Percentiles rank a stretch among this genome's conserved stretches.
Evolutionary conservation across 2,888 invertebrate genomes (phyloP).

Genomic region (Drosophila maculinotata): DNA sequence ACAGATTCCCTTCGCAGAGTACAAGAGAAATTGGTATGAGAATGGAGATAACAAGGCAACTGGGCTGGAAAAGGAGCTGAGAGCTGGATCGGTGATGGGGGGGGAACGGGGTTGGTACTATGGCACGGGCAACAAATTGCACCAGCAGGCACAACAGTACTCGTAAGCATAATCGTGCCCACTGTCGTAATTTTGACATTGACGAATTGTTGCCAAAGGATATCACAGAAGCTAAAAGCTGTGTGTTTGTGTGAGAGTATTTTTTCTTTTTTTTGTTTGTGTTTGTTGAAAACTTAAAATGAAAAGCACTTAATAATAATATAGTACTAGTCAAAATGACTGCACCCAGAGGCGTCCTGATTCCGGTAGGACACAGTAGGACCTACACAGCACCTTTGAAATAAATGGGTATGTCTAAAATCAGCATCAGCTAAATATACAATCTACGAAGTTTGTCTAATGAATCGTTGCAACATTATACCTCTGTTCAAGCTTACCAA

Average conservation of each 20-base stretch:
- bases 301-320: constrained; percentile 73
- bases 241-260: background rate
- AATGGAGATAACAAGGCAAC: constrained; percentile 27
- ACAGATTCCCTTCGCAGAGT: constrained; percentile 38
- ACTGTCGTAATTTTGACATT: constrained; percentile 73
- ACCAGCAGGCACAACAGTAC: constrained; percentile 56
- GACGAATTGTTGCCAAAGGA: constrained; percentile 68
- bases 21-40: constrained; percentile 17
- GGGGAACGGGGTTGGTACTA: background rate
- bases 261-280: constrained; percentile 8
- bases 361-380: background rate
- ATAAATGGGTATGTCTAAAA: background rate
- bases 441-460: too few relatives aligned
- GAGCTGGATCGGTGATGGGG: background rate
- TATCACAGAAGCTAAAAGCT: constrained; percentile 22
- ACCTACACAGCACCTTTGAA: background rate
- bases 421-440: background rate
- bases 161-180: constrained; percentile 52
- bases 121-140: constrained; percentile 54
- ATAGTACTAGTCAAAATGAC: constrained; percentile 43
- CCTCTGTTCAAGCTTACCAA: too few relatives aligned
- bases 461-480: background rate
- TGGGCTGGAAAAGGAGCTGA: constrained; percentile 10
- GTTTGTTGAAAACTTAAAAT: constrained; percentile 47
- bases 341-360: constrained; percentile 25